Evolutionary conservation across 2,797 vertebrate species (phyloP).

Genomic region (Coreius guichenoti): DNA sequence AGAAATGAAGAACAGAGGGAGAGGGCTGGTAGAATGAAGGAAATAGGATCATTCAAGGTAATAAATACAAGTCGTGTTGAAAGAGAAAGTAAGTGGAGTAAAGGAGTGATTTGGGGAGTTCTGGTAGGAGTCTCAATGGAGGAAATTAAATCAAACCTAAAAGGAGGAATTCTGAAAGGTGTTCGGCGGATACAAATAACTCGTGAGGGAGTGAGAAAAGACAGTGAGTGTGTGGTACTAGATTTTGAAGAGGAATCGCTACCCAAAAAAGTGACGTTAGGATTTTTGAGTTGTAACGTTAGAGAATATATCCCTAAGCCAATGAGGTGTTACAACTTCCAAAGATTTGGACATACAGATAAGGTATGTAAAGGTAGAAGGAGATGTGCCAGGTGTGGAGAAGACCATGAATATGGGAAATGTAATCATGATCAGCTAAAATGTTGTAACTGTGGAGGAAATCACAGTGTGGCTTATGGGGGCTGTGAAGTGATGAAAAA

Average conservation of each 20-base stretch:
- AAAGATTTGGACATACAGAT: neutral
- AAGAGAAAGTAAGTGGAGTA: neutral
- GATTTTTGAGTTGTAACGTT: neutral
- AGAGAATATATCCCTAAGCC: neutral
- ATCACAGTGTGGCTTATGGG: neutral
- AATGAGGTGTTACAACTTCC: neutral
- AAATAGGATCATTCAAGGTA: neutral
- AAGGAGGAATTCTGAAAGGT: neutral
- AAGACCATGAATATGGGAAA: neutral
- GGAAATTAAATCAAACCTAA: neutral
- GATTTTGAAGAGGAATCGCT: neutral
- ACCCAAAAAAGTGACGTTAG: neutral
- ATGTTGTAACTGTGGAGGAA: neutral
- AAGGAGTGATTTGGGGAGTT: neutral
- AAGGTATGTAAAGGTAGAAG: neutral
- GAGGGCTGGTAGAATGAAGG: neutral
- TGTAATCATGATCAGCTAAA: neutral
- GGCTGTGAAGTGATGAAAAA: neutral
- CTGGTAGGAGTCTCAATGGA: neutral
- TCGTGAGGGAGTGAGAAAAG: neutral
- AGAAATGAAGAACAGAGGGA: neutral
- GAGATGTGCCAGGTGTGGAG: neutral
- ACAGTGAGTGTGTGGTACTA: neutral
- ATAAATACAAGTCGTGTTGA: neutral
- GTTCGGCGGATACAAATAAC: neutral